Base-by-base conservation (phyloP, 1,140 invertebrate genomes). In the Gerris buenoi region DNA sequence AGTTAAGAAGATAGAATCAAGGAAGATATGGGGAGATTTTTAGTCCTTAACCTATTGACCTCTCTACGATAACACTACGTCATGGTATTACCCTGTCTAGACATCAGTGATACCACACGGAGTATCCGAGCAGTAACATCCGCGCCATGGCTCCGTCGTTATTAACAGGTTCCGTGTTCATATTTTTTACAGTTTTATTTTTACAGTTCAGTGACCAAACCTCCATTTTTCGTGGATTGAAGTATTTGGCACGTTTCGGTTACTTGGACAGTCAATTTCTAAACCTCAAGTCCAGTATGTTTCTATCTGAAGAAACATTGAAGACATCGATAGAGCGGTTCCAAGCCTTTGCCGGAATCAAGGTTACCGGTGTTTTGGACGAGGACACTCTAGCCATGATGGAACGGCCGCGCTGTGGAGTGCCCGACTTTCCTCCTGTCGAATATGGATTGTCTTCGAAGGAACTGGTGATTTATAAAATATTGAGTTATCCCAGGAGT, bases 141-240 rank as follows among this genome's bases (percentile, higher is more conserved):
- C n/a, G n/a, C n/a, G n/a, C n/a, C n/a, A n/a, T n/a, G n/a, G n/a
- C n/a, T n/a, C n/a, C n/a, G n/a, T n/a, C n/a, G n/a, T n/a, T n/a
- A n/a, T n/a, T n/a, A n/a, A n/a, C n/a, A n/a, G n/a, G n/a, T 46
- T 46, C 18, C 5, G 33, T 46, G 5, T 46, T 46, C 33, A 18
- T 18, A 18, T 10, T 5, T 46, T 46, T 46, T 46, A 46, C 18
- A 46, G 33, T 46, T 46, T 18, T 46, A 46, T 5, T 46, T 46
- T 10, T 46, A 10, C 18, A 5, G 33, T 25, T 60, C 23, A 60
- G 58, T n/a, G 15, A n/a, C 5, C 58, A 60, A 28, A 3, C 23
- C 57, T 1, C n/a, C 13, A n/a, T 23, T 56, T 26, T 56, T 3
- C 27, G 25, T 67, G 88, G 86, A 27, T 84, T 93, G 33, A 46